These are phyloP conservation scores for Sarcophaga caerulescens DNA, from an alignment of 2,888 invertebrate species.

Conservation along the genomic window DNA sequence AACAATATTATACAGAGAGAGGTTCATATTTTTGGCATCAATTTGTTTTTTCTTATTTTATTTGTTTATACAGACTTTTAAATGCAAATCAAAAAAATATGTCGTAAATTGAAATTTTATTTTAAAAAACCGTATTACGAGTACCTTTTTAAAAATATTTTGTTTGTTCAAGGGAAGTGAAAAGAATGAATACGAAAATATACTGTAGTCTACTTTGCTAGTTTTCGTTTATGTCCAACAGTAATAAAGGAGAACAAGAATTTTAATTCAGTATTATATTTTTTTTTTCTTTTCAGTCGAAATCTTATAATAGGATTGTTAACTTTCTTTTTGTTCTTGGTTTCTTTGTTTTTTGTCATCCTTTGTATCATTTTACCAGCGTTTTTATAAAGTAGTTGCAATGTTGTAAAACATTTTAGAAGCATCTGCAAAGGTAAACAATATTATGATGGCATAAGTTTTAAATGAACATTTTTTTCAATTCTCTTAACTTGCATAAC, in stretches of 20 bases:
- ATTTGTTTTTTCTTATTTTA: no score
- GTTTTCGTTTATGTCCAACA: neutral
- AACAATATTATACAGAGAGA: no score
- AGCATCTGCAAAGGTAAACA: neutral
- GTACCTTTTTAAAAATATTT: no score
- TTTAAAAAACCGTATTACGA: no score
- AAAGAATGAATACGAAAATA: no score
- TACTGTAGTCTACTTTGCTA: neutral
- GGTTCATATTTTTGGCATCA: no score
- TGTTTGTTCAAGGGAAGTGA: no score
- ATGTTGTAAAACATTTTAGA: neutral
- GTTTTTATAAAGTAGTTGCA: neutral
- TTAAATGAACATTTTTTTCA: neutral
- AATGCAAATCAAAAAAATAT: no score
- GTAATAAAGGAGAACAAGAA: neutral
- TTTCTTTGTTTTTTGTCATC: neutral
- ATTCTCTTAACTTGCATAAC: neutral
- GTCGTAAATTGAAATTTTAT: no score
- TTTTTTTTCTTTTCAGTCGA: neutral
- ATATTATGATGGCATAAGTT: neutral
- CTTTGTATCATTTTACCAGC: neutral
- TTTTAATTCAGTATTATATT: neutral
- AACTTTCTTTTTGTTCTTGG: neutral
- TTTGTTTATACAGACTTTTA: no score
- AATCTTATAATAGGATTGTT: constrained; percentile 19